These are phyloP conservation scores for Schizopygopsis pylzovi DNA, from an alignment of 2,797 vertebrate species.

Conservation along the genomic window DNA sequence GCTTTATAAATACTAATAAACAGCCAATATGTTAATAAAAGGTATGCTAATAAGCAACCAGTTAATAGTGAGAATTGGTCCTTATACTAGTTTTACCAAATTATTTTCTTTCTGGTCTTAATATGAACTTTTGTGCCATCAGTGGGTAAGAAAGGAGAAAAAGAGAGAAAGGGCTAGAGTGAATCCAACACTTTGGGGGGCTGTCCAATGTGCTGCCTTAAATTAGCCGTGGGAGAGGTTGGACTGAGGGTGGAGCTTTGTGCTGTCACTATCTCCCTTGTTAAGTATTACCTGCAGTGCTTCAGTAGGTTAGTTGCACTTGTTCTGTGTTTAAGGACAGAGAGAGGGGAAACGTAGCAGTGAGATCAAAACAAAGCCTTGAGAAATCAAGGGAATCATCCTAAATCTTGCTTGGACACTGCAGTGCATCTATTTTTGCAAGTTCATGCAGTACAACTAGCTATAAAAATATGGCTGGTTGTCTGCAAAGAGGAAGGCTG, in stretches of 20 bases:
- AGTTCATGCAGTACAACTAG: constrained; percentile 75
- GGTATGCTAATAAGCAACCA: background rate
- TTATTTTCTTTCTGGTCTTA: background rate
- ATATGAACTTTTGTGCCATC: constrained; percentile 43
- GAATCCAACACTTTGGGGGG: constrained; percentile 66
- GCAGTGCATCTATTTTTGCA: constrained; percentile 58
- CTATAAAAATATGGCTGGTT: constrained; percentile 81
- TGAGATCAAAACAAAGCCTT: constrained; percentile 61
- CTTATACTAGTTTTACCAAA: background rate
- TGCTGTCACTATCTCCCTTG: constrained; percentile 76
- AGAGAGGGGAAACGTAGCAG: constrained; percentile 48
- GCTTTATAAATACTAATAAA: background rate
- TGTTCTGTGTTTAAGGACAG: constrained; percentile 63
- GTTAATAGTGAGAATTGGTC: background rate
- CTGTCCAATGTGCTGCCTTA: constrained; percentile 80
- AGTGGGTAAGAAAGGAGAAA: constrained; percentile 43
- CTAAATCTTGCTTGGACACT: constrained; percentile 57
- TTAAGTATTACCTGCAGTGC: constrained; percentile 85
- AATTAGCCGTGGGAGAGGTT: constrained; percentile 81
- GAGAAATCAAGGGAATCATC: constrained; percentile 54
- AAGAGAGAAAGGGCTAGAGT: constrained; percentile 58
- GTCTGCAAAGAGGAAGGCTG: constrained; percentile 74
- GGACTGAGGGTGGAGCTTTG: constrained; percentile 79
- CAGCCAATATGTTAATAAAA: background rate
- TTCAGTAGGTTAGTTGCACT: constrained; percentile 77